Base-by-base conservation (phyloP, 2,797 vertebrate genomes). In the Acestrorhynchus altus region DNA sequence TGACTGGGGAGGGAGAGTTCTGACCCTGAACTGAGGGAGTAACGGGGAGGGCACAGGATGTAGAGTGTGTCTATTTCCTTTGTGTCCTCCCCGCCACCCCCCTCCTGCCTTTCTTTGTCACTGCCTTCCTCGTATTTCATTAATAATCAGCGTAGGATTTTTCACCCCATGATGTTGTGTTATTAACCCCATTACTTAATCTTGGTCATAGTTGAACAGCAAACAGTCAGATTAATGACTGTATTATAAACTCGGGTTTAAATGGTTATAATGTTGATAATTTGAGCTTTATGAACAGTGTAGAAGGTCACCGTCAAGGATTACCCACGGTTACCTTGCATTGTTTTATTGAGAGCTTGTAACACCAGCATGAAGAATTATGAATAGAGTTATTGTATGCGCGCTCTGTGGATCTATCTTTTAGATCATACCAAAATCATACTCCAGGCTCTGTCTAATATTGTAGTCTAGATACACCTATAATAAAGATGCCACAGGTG, bases 21-120 rank as follows among this genome's bases (percentile, higher is more conserved):
- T 80, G 85, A 87, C 85, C 81, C 83, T 82, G 70, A 81, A 76
- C 74, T 84, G 70, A 87, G 74, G 26, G 76, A 71, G 74, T 46
- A 66, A 40, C 7, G 9, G 89, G 89, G 90, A 84, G 85, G 85
- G 87, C 88, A 89, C 88, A 93, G 86, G 89, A 92, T 91, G 89
- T 88, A 77, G 90, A 90, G 88, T 87, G 89, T 85, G 85, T 80
- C 67, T 70, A 89, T 86, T 91, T 93, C 89, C 90, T 90, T 87
- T 84, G 81, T 89, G 82, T 81, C 87, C 78, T n/a, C n/a, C 28
- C 26, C 68, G 26, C 59, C 46, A 8, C 46, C 59, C 46, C 13
- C 46, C 24, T 16, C 24, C 24, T 28, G 15, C 56, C 59, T 74
- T n/a, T 65, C 57, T 74, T 80, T 76, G 70, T 76, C 49, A 65